phyloP scores from a whole-genome alignment of 2,888 invertebrate genomes.

The Mantis religiosa region DNA sequence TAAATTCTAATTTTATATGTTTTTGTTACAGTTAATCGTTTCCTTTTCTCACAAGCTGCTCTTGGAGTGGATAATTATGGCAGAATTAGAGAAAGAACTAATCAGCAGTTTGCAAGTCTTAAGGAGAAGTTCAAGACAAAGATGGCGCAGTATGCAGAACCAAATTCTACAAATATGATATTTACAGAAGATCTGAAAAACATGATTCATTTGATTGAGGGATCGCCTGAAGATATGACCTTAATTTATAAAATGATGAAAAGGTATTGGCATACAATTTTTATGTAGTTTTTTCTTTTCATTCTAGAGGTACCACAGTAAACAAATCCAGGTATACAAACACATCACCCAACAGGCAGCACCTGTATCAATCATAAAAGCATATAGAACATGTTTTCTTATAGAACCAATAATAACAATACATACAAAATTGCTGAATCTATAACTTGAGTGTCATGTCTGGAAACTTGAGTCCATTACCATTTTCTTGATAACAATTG shows the following conservation, averaged over 20 bases:
- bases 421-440: too few relatives aligned
- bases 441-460: too few relatives aligned
- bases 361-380: too few relatives aligned
- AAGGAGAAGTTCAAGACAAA: conserved; percentile 63
- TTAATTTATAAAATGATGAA: conserved; percentile 64
- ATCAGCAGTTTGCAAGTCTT: conserved; percentile 58
- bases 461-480: too few relatives aligned
- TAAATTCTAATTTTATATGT: not conserved
- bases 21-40: conserved; percentile 39
- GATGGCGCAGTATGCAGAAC: conserved; percentile 62
- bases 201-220: conserved; percentile 67
- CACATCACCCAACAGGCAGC: too few relatives aligned
- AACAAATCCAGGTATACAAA: too few relatives aligned
- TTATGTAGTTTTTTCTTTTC: too few relatives aligned
- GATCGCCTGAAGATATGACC: conserved; percentile 54
- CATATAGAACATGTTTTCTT: too few relatives aligned
- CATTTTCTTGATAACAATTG: too few relatives aligned
- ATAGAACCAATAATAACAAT: too few relatives aligned
- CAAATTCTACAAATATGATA: conserved; percentile 58
- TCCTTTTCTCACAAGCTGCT: conserved; percentile 54
- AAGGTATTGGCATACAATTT: conserved; percentile 47
- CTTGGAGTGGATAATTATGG: conserved; percentile 62
- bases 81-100: conserved; percentile 50
- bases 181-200: conserved; percentile 84
- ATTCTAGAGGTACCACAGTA: too few relatives aligned